Percentiles rank a stretch among this genome's conserved stretches.
Evolutionary conservation across 2,888 invertebrate species (phyloP).

Genomic region (Lasioglossum calceatum): DNA sequence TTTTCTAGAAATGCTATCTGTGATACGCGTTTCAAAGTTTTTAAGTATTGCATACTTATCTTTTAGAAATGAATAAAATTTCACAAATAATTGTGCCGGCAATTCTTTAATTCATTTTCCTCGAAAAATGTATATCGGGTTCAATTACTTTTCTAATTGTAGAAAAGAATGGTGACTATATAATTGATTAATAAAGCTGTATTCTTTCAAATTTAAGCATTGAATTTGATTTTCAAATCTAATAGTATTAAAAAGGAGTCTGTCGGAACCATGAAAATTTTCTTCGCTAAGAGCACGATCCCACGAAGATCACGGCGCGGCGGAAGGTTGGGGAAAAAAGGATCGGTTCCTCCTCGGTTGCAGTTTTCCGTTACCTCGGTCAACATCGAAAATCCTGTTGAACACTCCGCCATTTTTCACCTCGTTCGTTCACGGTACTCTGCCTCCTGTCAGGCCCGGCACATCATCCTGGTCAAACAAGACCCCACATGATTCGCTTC

Average conservation of each 20-base stretch:
- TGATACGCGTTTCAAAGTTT: too few species aligned
- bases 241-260: not conserved
- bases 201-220: too few species aligned
- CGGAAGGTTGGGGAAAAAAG: constrained; percentile 19
- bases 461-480: constrained; percentile 75
- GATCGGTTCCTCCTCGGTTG: constrained; percentile 20
- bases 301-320: constrained; percentile 45
- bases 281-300: constrained; percentile 22
- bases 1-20: too few species aligned
- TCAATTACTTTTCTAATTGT: too few species aligned
- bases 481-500: constrained; percentile 57
- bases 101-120: too few species aligned
- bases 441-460: constrained; percentile 76
- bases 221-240: too few species aligned
- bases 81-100: too few species aligned
- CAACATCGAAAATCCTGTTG: constrained; percentile 73
- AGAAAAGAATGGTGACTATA: too few species aligned
- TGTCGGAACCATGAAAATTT: not conserved
- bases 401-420: constrained; percentile 75
- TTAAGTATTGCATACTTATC: too few species aligned
- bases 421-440: constrained; percentile 75
- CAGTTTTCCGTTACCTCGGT: constrained; percentile 64
- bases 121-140: too few species aligned
- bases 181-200: too few species aligned
- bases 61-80: too few species aligned